These are phyloP conservation scores for Marasmarcha lunaedactyla DNA, from an alignment of 2,888 invertebrate species.

Conservation along the genomic window DNA sequence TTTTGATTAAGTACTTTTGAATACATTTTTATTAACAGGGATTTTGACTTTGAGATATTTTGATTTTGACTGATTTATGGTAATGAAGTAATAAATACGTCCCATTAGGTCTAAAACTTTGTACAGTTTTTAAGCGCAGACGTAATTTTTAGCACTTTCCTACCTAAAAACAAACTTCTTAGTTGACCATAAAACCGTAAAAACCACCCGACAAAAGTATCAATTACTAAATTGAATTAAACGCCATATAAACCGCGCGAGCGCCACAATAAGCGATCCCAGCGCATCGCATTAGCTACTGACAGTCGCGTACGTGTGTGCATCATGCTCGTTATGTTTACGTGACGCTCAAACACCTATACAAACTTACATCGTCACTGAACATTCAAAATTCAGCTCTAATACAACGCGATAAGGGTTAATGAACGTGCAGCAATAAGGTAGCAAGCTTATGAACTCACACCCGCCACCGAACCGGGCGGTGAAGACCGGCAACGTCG, in stretches of 20 bases:
- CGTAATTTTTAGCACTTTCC: no score
- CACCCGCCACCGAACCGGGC: conserved; percentile 55
- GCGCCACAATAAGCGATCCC: conserved; percentile 63
- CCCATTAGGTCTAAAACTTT: no score
- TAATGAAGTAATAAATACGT: no score
- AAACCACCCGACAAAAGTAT: conserved; percentile 57
- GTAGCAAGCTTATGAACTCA: conserved; percentile 43
- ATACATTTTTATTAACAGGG: no score
- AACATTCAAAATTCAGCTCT: conserved; percentile 19
- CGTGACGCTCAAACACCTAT: conserved; percentile 55
- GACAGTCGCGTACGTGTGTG: conserved; percentile 61
- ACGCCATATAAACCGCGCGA: conserved; percentile 60
- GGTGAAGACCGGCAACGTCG: conserved; percentile 69
- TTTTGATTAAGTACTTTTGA: no score
- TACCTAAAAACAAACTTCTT: no score
- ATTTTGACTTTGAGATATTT: no score
- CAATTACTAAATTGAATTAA: conserved; percentile 70
- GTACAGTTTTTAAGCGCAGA: no score
- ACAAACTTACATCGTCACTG: neutral
- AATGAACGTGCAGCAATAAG: conserved; percentile 25
- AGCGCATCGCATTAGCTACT: conserved; percentile 67
- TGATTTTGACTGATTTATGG: no score
- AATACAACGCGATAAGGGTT: conserved; percentile 23
- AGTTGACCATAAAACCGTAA: conserved; percentile 26
- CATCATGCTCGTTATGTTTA: conserved; percentile 62